Base-by-base conservation (phyloP, 2,888 invertebrate species). In the Parelbella ahira region DNA sequence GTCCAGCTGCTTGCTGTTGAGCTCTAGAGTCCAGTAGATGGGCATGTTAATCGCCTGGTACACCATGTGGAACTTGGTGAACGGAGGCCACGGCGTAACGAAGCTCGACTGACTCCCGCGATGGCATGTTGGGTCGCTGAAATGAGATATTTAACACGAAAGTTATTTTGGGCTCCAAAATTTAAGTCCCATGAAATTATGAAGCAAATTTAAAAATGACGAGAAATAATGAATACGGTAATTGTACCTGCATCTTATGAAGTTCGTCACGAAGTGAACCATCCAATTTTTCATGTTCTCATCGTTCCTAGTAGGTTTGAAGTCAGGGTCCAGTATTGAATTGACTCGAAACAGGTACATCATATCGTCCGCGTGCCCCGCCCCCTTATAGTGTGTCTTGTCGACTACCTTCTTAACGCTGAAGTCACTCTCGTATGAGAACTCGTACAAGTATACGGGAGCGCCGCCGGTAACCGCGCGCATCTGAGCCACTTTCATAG, bases 331-430 rank as follows among this genome's bases (percentile, higher is more conserved):
- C 12, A 68, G 43, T 37, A 70, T 51, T 1, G 73, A 68, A 51
- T 78, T 79, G 1, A 63, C 59, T 33, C 62, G 64, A 49, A 91
- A 90, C 4, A 90, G 54, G 48, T 89, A 90, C 0, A 89, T 89
- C 58, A 90, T 54, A 58, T 91, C 91, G 54, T 91, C 91, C 1
- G 88, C 79, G 47, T 91, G 91, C n/a, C 84, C 89, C 2, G 88
- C 89, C 4, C 90, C 91, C 0, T 70, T 65, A 23, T 83, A 73
- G 0, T 72, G 61, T 9, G 82, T 48, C 43, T 71, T 69, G 3
- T 50, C 54, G 0, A 58, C 60, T 20, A 82, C 64, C 54, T 88
- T 88, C 32, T 89, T 71, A 1, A 86, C 65, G 15, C 88, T 89
- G 43, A 78, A 56, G 3, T 80, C 71, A 0, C 88, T 80, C 13